A percentile compares a stretch with the other conserved stretches of the same genome.
phyloP scores from a whole-genome alignment of 1,140 invertebrate genomes.

The Meloidogyne chitwoodi region DNA sequence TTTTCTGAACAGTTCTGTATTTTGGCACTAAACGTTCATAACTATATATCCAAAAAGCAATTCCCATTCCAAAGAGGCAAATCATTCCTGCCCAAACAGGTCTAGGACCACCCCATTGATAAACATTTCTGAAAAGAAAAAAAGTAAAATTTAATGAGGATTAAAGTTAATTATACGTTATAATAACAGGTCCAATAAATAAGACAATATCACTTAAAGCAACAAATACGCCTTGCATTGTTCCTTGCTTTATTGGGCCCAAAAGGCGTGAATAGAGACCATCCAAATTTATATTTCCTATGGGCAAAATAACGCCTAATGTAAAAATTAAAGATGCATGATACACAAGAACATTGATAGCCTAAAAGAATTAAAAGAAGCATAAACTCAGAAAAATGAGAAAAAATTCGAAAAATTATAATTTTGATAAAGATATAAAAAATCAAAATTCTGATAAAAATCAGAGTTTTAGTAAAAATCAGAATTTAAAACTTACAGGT shows the following conservation, averaged over 20 bases:
- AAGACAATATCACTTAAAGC: constrained; percentile 19
- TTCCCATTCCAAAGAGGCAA: not conserved
- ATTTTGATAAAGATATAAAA: not conserved
- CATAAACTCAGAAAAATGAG: not conserved
- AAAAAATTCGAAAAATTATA: not conserved
- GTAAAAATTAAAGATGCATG: constrained; percentile 6
- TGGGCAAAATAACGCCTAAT: constrained; percentile 11
- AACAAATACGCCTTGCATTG: constrained; percentile 35
- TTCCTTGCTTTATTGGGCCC: constrained; percentile 36
- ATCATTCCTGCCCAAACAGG: constrained; percentile 22
- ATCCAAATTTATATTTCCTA: constrained; percentile 13
- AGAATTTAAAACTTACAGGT: not conserved
- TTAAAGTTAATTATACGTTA: constrained; percentile 24
- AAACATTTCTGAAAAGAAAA: constrained; percentile 2
- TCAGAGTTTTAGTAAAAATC: not conserved
- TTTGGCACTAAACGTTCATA: constrained; percentile 26
- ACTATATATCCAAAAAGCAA: constrained; percentile 26
- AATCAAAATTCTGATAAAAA: not conserved
- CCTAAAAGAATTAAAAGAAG: not conserved
- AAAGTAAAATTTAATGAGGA: not conserved
- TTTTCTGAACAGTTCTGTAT: not conserved
- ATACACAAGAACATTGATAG: constrained; percentile 27
- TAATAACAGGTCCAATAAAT: constrained; percentile 26
- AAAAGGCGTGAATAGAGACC: constrained; percentile 16
- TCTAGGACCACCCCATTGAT: constrained; percentile 22